These are phyloP conservation scores for Euura saliciscinereae DNA, from an alignment of 1,140 invertebrate genomes.

Conservation along the genomic window DNA sequence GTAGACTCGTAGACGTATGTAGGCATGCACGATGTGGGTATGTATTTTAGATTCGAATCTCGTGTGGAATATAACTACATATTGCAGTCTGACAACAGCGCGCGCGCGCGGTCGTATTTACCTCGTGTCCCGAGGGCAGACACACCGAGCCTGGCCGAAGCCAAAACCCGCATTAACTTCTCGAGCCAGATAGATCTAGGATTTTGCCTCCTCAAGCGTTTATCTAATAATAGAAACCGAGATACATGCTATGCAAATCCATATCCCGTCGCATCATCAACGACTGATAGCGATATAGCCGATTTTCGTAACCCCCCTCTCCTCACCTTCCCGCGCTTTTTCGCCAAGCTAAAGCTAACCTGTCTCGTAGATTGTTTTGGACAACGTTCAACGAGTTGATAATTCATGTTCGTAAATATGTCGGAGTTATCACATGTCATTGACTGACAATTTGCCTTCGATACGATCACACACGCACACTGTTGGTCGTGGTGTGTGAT, in stretches of 20 bases:
- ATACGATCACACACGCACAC: no score
- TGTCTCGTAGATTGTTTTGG: no score
- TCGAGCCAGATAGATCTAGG: background rate
- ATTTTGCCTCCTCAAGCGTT: background rate
- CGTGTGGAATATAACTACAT: background rate
- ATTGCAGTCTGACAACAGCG: no score
- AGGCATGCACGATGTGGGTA: no score
- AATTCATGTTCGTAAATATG: no score
- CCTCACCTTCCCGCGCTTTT: background rate
- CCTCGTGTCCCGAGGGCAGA: background rate
- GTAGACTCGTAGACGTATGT: no score
- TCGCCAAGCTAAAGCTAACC: no score
- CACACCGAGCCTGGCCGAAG: background rate
- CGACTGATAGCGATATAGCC: background rate
- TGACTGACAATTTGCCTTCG: no score
- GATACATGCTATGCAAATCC: background rate
- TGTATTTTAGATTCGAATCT: conserved; percentile 1
- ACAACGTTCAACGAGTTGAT: no score
- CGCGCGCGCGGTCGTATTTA: background rate
- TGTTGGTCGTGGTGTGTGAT: no score
- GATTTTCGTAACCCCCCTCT: background rate
- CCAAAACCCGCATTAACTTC: background rate
- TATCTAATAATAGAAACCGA: conserved; percentile 5
- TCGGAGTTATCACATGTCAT: no score
- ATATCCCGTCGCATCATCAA: background rate